Percentiles rank a stretch among this genome's conserved stretches.
These are phyloP conservation scores for Dorcus parallelipipedus DNA, from an alignment of 2,888 invertebrate genomes.

Conservation along the genomic window DNA sequence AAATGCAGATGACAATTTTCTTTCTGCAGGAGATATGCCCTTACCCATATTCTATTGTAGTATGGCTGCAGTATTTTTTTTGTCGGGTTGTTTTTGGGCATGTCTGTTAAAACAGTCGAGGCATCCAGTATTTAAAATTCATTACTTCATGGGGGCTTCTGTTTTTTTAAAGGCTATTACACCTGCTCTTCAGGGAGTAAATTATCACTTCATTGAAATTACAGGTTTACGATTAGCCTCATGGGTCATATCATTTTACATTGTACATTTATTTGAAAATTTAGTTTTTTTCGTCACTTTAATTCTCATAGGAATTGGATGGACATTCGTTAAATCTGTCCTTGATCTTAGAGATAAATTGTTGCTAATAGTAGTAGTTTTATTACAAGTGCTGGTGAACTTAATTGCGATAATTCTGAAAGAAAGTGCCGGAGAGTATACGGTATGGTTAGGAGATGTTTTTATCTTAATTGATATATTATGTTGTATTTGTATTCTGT, in stretches of 20 bases:
- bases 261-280: slow-evolving; percentile 76
- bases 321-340: slow-evolving; percentile 98
- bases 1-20: slow-evolving; percentile 77
- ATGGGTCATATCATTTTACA: slow-evolving; percentile 96
- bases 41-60: slow-evolving; percentile 88
- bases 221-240: slow-evolving; percentile 92
- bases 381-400: slow-evolving; percentile 94
- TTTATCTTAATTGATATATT: slow-evolving; percentile 91
- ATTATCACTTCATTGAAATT: slow-evolving; percentile 90
- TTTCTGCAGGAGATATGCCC: slow-evolving; percentile 96
- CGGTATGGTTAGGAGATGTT: slow-evolving; percentile 83
- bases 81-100: slow-evolving; percentile 91
- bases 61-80: slow-evolving; percentile 85
- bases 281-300: slow-evolving; percentile 94
- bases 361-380: slow-evolving; percentile 95
- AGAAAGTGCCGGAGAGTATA: slow-evolving; percentile 80
- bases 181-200: slow-evolving; percentile 90
- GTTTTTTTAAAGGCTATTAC: slow-evolving; percentile 90
- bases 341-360: slow-evolving; percentile 94
- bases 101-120: slow-evolving; percentile 70
- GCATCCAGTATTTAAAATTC: slow-evolving; percentile 89
- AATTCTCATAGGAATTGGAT: slow-evolving; percentile 95
- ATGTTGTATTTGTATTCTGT: slow-evolving; percentile 94
- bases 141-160: slow-evolving; percentile 93
- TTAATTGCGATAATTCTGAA: slow-evolving; percentile 96